phyloP scores from a whole-genome alignment of 37 sponge, comb jelly and placozoan species.

The Hexactinellida sp. region DNA sequence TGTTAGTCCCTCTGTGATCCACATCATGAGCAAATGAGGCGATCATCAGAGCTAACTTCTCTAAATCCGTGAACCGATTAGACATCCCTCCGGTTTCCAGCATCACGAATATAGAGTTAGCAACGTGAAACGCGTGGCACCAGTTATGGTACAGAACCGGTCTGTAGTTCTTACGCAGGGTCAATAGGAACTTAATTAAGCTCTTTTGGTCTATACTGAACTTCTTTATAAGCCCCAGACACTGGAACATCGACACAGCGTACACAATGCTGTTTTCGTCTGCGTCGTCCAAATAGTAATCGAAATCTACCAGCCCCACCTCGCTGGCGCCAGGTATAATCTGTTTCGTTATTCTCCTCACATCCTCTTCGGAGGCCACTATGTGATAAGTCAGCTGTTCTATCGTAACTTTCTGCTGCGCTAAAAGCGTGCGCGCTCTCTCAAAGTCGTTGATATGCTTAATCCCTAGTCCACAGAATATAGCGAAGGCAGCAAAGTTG shows the following conservation, averaged over 20 bases:
- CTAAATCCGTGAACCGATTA: slow-evolving; percentile 26
- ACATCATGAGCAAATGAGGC: slow-evolving; percentile 1
- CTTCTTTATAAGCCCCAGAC: background rate
- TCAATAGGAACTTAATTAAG: slow-evolving; percentile 27
- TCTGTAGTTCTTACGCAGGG: slow-evolving; percentile 48
- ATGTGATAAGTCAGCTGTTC: slow-evolving; percentile 29
- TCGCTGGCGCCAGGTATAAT: background rate
- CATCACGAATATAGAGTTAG: slow-evolving; percentile 47
- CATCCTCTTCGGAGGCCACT: background rate
- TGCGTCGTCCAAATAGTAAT: background rate
- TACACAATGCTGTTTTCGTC: background rate
- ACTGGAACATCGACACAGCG: slow-evolving; percentile 3
- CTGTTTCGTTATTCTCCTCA: background rate
- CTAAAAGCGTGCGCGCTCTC: slow-evolving; percentile 39
- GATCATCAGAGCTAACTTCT: slow-evolving; percentile 25
- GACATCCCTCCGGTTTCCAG: slow-evolving; percentile 17
- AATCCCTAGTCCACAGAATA: slow-evolving; percentile 79
- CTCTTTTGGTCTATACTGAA: slow-evolving; percentile 17
- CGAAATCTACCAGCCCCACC: background rate
- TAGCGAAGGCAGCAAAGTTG: slow-evolving; percentile 26
- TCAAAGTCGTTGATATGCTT: slow-evolving; percentile 78
- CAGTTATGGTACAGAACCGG: slow-evolving; percentile 59
- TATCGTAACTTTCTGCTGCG: slow-evolving; percentile 64
- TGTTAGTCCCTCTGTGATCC: slow-evolving; percentile 13
- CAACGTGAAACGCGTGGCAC: slow-evolving; percentile 62